Evolutionary conservation across 2,888 invertebrate genomes (phyloP), one percentile per base, ranked within the genome.

Genomic region (Leucophenga montana): DNA sequence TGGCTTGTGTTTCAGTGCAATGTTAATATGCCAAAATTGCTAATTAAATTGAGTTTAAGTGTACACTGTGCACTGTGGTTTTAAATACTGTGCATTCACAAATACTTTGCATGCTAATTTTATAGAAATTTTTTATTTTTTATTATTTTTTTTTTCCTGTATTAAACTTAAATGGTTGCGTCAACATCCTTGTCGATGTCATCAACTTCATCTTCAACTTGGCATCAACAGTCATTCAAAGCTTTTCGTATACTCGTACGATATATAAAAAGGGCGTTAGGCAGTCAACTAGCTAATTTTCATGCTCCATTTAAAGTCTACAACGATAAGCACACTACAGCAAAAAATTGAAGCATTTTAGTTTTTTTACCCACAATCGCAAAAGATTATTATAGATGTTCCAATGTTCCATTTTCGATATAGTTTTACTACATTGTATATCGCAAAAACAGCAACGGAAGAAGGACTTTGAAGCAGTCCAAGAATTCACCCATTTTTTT

Each of bases 281-380:
- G 74, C 84, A 79, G 77, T 77, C 81, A 78, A 79, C 77, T 82
- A 79, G 85, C 77, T 86, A 85, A 86, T 86, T 86, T 86, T 85
- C 84, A 86, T 85, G 86, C 84, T 75, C 80, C 86, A 86, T 86
- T 85, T 80, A 85, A 82, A 82, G 78, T 69, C 66, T 39, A 20
- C 39, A 67, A 39, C 56, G 39, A 20, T 39, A 66, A 65, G 61
- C 27, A 31, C 68, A 64, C 69, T 75, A 13, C 50, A 16, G 9
- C 39, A 39, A 39, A 39, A 54, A 22, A 16, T 6, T 54, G 6
- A 6, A 13, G 54, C 3, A 11, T 4, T 0, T 53, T 53, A 11
- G 54, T 18, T 20, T 0, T 13, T 54, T 18, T 54, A 53, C 1
- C 1, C 16, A 53, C 14, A 16, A 50, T 5, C 13, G 50, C 50